phyloP scores from a whole-genome alignment of 2,113 vertebrate genomes.

The Gallinago media region DNA sequence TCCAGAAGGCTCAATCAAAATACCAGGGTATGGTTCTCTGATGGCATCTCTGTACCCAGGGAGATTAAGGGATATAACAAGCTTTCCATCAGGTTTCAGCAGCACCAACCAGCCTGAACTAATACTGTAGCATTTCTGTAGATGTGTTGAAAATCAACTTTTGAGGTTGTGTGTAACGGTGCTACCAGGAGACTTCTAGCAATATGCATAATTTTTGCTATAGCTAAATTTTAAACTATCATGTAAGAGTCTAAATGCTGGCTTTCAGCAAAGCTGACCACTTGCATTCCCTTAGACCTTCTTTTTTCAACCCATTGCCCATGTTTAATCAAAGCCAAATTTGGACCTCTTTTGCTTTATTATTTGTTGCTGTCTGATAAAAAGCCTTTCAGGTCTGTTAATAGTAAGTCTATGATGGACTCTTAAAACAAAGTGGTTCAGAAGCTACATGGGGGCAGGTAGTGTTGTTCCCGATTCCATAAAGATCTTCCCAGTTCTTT shows the following conservation, averaged over 20 bases:
- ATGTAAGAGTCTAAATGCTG: background rate
- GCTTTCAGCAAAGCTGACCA: background rate
- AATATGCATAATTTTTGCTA: background rate
- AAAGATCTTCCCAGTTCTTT: background rate
- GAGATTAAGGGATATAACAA: constrained; percentile 19
- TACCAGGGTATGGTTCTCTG: background rate
- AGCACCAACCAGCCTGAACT: constrained; percentile 24
- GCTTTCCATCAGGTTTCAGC: background rate
- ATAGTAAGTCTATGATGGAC: background rate
- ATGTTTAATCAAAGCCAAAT: background rate
- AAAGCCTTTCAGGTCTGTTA: background rate
- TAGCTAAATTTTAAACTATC: background rate
- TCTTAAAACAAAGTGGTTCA: background rate
- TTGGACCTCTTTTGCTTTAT: background rate
- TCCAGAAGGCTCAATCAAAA: background rate
- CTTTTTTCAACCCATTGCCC: background rate
- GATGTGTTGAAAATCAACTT: background rate
- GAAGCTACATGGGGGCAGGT: background rate
- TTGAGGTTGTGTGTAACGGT: background rate
- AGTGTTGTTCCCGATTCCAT: background rate
- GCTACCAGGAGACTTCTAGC: background rate
- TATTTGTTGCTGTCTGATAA: background rate
- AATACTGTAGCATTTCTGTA: constrained; percentile 14
- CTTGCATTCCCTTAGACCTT: background rate
- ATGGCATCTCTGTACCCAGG: background rate